These are phyloP conservation scores for Leiothrix lutea DNA, from an alignment of 2,113 vertebrate species.

Conservation along the genomic window DNA sequence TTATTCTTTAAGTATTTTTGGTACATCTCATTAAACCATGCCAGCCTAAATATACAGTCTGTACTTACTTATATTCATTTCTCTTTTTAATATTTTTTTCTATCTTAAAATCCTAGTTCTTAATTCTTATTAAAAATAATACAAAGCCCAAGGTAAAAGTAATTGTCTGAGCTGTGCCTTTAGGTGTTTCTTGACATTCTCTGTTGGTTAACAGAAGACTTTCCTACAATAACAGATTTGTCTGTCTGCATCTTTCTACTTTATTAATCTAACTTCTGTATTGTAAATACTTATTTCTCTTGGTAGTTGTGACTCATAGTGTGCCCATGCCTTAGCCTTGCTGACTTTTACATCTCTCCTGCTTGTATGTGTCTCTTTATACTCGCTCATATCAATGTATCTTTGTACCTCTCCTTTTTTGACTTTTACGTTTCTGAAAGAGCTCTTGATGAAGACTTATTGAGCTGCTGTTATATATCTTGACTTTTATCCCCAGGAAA, in stretches of 20 bases:
- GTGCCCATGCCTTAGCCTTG: neutral
- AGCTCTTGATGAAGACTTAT: neutral
- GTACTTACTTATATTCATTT: neutral
- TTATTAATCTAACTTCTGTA: neutral
- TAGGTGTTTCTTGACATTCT: neutral
- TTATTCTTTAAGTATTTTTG: neutral
- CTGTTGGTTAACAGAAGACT: neutral
- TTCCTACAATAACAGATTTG: neutral
- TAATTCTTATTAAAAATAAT: neutral
- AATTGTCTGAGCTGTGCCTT: neutral
- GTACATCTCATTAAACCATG: neutral
- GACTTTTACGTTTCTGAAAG: neutral
- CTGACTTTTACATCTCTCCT: neutral
- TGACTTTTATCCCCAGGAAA: slow-evolving; percentile 7
- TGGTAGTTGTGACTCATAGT: neutral
- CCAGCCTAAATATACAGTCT: neutral
- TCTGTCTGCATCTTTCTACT: neutral
- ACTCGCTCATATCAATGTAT: neutral
- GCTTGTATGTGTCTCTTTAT: neutral
- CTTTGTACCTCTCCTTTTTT: neutral
- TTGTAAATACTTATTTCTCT: neutral
- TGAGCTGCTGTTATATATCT: neutral
- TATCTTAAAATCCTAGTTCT: neutral
- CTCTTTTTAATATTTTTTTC: neutral
- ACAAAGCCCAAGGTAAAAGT: neutral